phyloP scores from a whole-genome alignment of 2,113 vertebrate species.

The Bubo blakistoni region DNA sequence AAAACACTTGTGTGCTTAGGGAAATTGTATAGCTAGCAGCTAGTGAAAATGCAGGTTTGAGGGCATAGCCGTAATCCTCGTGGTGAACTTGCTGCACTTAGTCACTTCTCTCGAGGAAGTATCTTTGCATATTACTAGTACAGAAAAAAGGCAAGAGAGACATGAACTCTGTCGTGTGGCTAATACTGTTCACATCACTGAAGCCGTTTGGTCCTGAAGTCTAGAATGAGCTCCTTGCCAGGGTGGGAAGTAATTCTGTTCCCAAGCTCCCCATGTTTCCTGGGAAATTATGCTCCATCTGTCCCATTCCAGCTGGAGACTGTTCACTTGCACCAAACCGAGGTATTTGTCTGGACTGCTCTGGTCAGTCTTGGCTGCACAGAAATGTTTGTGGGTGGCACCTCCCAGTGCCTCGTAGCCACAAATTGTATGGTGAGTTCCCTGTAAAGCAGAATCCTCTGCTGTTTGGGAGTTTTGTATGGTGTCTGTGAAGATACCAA shows the following conservation, averaged over 20 bases:
- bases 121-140: background rate
- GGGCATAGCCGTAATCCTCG: background rate
- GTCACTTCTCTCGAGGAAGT: background rate
- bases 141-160: background rate
- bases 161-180: background rate
- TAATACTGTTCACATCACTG: background rate
- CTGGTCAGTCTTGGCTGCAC: background rate
- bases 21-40: background rate
- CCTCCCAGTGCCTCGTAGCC: background rate
- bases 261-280: fast-evolving
- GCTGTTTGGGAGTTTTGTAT: background rate
- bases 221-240: background rate
- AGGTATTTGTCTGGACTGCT: background rate
- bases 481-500: background rate
- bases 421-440: background rate
- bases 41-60: background rate
- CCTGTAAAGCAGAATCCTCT: background rate
- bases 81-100: background rate
- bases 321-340: background rate
- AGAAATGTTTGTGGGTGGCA: background rate
- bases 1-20: background rate
- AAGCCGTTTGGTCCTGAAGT: background rate
- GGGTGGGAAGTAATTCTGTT: background rate
- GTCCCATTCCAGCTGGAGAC: background rate
- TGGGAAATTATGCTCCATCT: background rate